Base-by-base conservation (phyloP, 2,113 vertebrate species). In the Meleagris gallopavo region DNA sequence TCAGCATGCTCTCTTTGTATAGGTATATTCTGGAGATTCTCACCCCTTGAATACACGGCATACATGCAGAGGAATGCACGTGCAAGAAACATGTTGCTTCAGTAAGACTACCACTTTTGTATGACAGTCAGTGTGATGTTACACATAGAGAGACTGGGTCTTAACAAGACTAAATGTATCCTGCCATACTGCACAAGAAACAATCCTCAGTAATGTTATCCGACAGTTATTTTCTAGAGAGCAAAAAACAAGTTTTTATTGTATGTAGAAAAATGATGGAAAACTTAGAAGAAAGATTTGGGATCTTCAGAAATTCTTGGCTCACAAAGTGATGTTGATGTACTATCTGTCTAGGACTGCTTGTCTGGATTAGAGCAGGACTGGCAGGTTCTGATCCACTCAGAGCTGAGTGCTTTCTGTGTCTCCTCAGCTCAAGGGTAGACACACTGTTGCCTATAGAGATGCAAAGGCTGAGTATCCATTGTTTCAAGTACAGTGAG, bases 331-430 rank as follows among this genome's bases (percentile, higher is more conserved):
- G 61, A 55, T 1, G 3, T 3, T 19, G 16, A 16, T 46, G 52
- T 36, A 17, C 25, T 66, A 36, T 0, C 0, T n/a, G 7, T 22
- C 19, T 82, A 32, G 21, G 50, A 10, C 10, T 10, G 2, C 10
- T 64, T 74, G 14, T 57, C 30, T 2, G 0, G 17, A 5, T 50
- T 89, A 14, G 29, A 65, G 9, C 7, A 69, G 34, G 25, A 48
- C 29, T 73, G 11, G 19, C 75, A 48, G 13, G 29, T 72, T 29
- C 85, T 17, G 36, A 64, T 40, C n/a, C 13, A 27, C 14, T 18
- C 8, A 75, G 19, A 72, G 64, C 0, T 27, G 34, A 75, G 54
- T 34, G 9, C 2, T 55, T 84, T 66, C 32, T 89, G 41, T 20
- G 43, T 43, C 11, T 69, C 2, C 17, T 64, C 25, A 20, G 10